Evolutionary conservation across 2,797 vertebrate genomes (phyloP), one percentile per base, ranked within the genome.

Genomic region (Chromis chromis): DNA sequence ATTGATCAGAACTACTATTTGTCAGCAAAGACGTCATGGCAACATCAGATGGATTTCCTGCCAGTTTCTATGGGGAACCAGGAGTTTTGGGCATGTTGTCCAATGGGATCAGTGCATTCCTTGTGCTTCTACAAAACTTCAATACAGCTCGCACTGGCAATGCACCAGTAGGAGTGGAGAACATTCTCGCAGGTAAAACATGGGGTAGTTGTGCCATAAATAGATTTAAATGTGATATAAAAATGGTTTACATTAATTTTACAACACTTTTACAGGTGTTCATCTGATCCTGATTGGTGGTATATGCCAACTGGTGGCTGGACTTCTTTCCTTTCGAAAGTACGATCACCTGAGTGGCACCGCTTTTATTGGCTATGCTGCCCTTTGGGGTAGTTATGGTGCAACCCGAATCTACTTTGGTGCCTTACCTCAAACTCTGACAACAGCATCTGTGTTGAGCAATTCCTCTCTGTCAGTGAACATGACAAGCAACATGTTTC

Each of bases 301-400:
- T 1, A 77, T 97, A 13, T 95, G 95, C 72, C 96, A 98, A 78
- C 74, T 98, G 63, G 90, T 97, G 77, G 95, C 96, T 0, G 96
- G 96, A 27, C 88, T 97, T 27, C 91, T 98, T 1, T 94, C 96
- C 58, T 97, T 97, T 73, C 89, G 96, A 78, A 98, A 96, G 87
- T 97, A 96, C 0, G 96, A 97, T 77, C 96, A 97, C 87, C 89
- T 97, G 0, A 95, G 96, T 67, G 96, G 94, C 0, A 92, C 95
- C 0, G 92, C 96, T 49, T 97, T 97, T 77, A 88, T 97, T 81
- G 95, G 95, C 74, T 98, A 97, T 72, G 94, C 96, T 0, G 94
- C 96, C n/a, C 93, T 98, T 49, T 97, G 96, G 96, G 92, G 89
- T 57, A 97, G 96, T 89, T 97, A 90, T 1, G 96, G 97, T 28